These are phyloP conservation scores for Dallia pectoralis DNA, from an alignment of 2,797 vertebrate genomes.

Conservation along the genomic window DNA sequence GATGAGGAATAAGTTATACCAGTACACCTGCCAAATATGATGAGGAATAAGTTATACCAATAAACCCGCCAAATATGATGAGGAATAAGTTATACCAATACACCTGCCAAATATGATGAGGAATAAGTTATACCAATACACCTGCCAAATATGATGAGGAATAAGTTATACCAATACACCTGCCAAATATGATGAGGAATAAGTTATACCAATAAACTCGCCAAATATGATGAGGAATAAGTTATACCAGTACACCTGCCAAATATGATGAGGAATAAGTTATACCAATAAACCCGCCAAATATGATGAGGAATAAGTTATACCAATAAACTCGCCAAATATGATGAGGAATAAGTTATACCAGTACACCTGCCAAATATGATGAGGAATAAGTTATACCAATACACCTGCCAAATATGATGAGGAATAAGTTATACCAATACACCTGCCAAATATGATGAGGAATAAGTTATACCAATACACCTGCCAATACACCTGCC, in stretches of 20 bases:
- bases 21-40: conserved; percentile 54
- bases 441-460: conserved; percentile 52
- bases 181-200: conserved; percentile 53
- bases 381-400: conserved; percentile 48
- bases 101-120: conserved; percentile 52
- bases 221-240: conserved; percentile 51
- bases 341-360: conserved; percentile 48
- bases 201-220: no score
- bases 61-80: conserved; percentile 52
- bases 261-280: conserved; percentile 49
- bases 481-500: no score
- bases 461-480: no score
- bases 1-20: conserved; percentile 48
- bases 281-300: no score
- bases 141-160: conserved; percentile 53
- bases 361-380: conserved; percentile 52
- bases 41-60: conserved; percentile 43
- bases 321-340: conserved; percentile 52
- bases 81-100: no score
- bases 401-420: conserved; percentile 54
- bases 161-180: no score
- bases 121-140: no score
- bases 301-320: conserved; percentile 48
- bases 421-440: conserved; percentile 43
- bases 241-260: no score